Base-by-base conservation (phyloP, 2,797 vertebrate species). In the Podarcis lilfordi region DNA sequence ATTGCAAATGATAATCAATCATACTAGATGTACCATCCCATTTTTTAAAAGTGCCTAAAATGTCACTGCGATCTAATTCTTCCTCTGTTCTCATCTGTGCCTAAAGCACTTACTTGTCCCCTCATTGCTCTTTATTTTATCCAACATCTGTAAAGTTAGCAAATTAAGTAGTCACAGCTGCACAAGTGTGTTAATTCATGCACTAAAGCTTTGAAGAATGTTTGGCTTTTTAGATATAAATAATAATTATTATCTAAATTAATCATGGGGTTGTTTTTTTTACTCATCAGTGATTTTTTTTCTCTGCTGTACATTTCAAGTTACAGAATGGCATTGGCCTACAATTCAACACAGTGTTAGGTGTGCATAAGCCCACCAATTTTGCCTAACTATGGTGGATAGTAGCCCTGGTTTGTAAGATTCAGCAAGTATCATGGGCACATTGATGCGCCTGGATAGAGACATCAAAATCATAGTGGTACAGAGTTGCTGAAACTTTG, bases 51-150 rank as follows among this genome's bases (percentile, higher is more conserved):
- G 13, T 74, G 68, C 78, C 35, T n/a, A 59, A 82, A 87, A 66
- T 81, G 86, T 87, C 66, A 64, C 27, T 64, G 29, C 37, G 25
- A 6, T 27, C 27, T 61, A 74, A 72, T 64, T 9, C 5, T 64
- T 29, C 43, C 32, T 29, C 37, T 72, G 4, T 80, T 80, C 23
- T 86, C 23, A 9, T 75, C 68, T 74, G 15, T 64, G 50, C 69
- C 79, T 75, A 75, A 75, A 87, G 55, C 86, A 72, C 55, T 82
- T 81, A 6, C 11, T 64, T 78, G n/a, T 45, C 61, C 21, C n/a
- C 59, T 86, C 29, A 32, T 86, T 87, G 66, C 55, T 81, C 55
- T 82, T 69, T 69, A 79, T 86, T 81, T 72, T 64, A 61, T 59
- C 78, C n/a, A 72, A 61, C 45, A 80, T 72, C 78, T n/a, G 68